A percentile compares a stretch with the other conserved stretches of the same genome.
These are phyloP conservation scores for Pomatorhinus ruficollis DNA, from an alignment of 2,113 vertebrate genomes.

Conservation along the genomic window DNA sequence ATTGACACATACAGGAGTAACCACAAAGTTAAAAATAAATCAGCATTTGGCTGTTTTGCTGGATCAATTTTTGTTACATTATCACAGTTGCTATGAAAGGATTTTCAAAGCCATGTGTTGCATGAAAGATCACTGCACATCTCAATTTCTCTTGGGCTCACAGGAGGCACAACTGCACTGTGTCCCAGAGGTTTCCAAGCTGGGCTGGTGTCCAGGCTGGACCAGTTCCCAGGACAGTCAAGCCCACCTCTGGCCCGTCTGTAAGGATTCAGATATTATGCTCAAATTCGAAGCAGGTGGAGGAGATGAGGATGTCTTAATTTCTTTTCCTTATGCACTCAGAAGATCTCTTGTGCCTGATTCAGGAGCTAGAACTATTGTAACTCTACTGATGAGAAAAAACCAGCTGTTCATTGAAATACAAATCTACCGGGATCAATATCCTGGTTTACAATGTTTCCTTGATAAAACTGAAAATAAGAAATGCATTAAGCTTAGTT, in stretches of 20 bases:
- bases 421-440: not conserved
- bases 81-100: not conserved
- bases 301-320: not conserved
- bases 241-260: not conserved
- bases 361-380: not conserved
- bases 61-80: not conserved
- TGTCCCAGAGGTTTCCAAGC: not conserved
- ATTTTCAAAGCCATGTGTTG: not conserved
- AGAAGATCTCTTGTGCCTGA: not conserved
- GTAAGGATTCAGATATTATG: not conserved
- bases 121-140: not conserved
- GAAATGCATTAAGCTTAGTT: not conserved
- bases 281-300: not conserved
- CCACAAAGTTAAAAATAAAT: not conserved
- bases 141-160: not conserved
- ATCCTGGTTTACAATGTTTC: not conserved
- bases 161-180: not conserved
- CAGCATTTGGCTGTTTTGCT: not conserved
- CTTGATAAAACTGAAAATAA: not conserved
- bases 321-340: not conserved
- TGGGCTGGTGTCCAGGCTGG: not conserved
- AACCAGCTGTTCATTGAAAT: not conserved
- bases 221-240: not conserved
- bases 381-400: not conserved
- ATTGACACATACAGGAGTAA: not conserved